phyloP scores from a whole-genome alignment of 1,140 invertebrate species.

The Mycetomoellerius zeteki region DNA sequence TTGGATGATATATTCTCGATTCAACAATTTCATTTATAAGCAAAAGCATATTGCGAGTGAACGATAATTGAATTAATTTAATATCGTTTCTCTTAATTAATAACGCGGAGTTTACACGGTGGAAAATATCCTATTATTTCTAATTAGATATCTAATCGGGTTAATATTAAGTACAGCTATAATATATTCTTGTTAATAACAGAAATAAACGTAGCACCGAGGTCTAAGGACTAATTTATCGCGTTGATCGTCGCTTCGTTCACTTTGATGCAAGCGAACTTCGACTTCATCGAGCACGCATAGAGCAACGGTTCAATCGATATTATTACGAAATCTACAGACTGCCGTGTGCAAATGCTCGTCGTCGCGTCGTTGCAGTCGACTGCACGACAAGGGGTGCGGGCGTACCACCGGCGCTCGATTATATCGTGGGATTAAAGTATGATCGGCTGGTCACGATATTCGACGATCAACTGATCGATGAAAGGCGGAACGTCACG shows the following conservation, averaged over 20 bases:
- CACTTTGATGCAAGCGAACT: slow-evolving; percentile 35
- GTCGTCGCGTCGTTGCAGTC: slow-evolving; percentile 74
- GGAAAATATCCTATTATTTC: not conserved
- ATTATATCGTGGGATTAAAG: slow-evolving; percentile 74
- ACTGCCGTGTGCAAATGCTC: slow-evolving; percentile 73
- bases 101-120: not conserved
- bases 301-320: slow-evolving; percentile 64
- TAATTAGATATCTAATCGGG: slow-evolving; percentile 11
- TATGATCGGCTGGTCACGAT: slow-evolving; percentile 77
- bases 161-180: not conserved
- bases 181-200: slow-evolving; percentile 14
- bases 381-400: slow-evolving; percentile 73
- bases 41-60: not conserved
- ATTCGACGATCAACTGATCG: slow-evolving; percentile 74
- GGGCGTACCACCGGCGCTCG: slow-evolving; percentile 67
- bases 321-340: slow-evolving; percentile 73
- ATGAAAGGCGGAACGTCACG: slow-evolving; percentile 70
- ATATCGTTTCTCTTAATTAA: not conserved
- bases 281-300: slow-evolving; percentile 65
- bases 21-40: slow-evolving; percentile 8
- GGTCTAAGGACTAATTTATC: slow-evolving; percentile 47
- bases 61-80: slow-evolving; percentile 15
- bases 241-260: slow-evolving; percentile 38
- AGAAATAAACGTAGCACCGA: not conserved
- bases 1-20: not conserved